A percentile compares a stretch with the other conserved stretches of the same genome.
Evolutionary conservation across 2,797 vertebrate genomes (phyloP).

Genomic region (Myotis myotis): DNA sequence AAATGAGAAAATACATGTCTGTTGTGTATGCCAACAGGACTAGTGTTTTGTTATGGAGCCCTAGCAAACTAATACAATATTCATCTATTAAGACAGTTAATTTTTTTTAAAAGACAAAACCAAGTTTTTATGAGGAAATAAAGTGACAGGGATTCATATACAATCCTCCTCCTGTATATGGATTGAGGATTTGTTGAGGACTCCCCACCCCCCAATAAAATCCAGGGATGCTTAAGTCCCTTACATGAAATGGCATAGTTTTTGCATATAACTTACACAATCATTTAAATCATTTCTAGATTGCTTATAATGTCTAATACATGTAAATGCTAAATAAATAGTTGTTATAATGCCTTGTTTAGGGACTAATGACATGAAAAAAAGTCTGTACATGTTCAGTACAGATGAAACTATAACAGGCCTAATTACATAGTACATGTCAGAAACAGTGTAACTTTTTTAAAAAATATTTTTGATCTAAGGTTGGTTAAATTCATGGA

Average conservation of each 20-base stretch:
- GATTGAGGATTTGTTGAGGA: not conserved
- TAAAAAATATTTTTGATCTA: not conserved
- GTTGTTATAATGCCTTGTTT: not conserved
- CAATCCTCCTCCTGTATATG: too few species aligned
- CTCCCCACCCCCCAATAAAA: not conserved
- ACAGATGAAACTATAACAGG: not conserved
- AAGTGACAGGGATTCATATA: not conserved
- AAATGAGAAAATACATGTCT: not conserved
- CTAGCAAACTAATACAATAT: not conserved
- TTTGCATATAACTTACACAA: not conserved
- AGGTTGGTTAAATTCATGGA: not conserved
- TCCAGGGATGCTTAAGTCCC: not conserved
- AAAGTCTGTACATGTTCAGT: not conserved
- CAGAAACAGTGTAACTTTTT: not conserved
- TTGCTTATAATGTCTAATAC: not conserved
- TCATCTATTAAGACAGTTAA: not conserved
- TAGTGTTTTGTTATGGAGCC: not conserved
- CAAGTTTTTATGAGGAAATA: not conserved
- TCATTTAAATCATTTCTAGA: not conserved
- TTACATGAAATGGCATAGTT: not conserved
- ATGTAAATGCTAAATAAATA: not conserved
- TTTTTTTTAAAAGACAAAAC: not conserved
- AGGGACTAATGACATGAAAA: not conserved
- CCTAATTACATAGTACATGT: not conserved
- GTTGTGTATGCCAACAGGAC: not conserved